These are phyloP conservation scores for Passer montanus DNA, from an alignment of 2,113 vertebrate genomes.

Conservation along the genomic window DNA sequence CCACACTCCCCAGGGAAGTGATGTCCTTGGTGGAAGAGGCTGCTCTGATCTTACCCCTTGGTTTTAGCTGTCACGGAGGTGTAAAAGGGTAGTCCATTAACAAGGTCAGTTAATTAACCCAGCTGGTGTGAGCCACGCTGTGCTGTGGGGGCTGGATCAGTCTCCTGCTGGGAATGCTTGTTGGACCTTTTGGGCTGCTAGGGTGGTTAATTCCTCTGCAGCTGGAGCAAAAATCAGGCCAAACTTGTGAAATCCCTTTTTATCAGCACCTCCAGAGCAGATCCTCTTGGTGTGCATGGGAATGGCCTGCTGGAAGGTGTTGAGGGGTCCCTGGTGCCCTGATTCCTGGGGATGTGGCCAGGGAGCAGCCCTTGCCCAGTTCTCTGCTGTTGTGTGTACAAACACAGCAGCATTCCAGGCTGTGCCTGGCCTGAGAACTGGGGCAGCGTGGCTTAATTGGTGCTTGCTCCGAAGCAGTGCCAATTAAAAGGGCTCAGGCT, in stretches of 20 bases:
- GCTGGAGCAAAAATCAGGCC: not conserved
- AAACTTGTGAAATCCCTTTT: not conserved
- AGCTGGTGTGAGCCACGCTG: accelerated
- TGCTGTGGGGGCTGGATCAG: not conserved
- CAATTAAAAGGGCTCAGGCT: conserved; percentile 54
- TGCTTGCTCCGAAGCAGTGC: not conserved
- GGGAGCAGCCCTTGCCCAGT: not conserved
- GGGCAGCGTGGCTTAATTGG: conserved; percentile 38
- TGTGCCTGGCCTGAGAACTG: conserved; percentile 36
- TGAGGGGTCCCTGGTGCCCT: not conserved
- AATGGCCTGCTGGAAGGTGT: not conserved
- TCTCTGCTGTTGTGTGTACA: not conserved
- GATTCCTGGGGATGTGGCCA: not conserved
- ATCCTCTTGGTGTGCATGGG: accelerated
- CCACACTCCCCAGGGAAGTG: not conserved
- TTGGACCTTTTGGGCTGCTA: not conserved
- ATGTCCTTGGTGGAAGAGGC: not conserved
- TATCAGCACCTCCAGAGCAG: not conserved
- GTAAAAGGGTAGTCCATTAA: not conserved
- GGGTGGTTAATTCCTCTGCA: not conserved
- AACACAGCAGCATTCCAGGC: not conserved
- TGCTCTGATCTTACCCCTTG: not conserved
- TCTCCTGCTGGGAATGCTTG: not conserved
- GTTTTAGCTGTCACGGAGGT: not conserved
- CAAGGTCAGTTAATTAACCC: not conserved